Evolutionary conservation across 2,113 vertebrate species (phyloP), one percentile per base, ranked within the genome.

Genomic region (Silurus meridionalis): DNA sequence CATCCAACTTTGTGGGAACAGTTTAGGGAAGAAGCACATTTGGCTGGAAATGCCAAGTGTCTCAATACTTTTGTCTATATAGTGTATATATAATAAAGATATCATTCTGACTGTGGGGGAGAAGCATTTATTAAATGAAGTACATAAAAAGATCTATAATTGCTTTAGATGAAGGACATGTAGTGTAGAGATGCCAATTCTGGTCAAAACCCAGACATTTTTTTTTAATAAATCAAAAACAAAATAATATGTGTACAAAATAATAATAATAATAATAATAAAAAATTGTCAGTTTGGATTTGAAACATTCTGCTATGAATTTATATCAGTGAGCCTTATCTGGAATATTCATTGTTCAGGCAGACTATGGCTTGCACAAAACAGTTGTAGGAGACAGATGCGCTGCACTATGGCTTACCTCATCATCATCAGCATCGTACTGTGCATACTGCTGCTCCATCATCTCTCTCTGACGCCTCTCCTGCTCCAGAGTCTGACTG

Each of bases 401-500:
- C 69, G 21, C 17, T 50, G 53, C 67, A 9, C 37, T 67, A 28
- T 19, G 19, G 64, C 77, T 94, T 94, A 99, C 97, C 97, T 99
- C 97, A 3, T 99, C 98, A 17, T 99, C 98, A 13, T 99, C 97
- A 0, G 97, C 98, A 0, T 99, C 97, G 0, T 98, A 99, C 53
- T 98, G 97, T 23, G 96, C 96, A 23, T 99, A 99, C 88, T 98
- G 98, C 89, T 97, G 98, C 92, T 99, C 98, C 83, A 99, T 94
- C 85, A 99, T 93, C 90, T 99, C 98, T 88, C 97, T 93, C 93
- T 99, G 98, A 84, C 95, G 96, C 57, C 96, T 93, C 90, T 99
- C 98, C 85, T 99, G 98, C 85, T 99, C 98, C 90, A 99, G 94
- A 3, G 98, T 99, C 91, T 99, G 98, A 91, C 98, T 99, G 89